A percentile compares a stretch with the other conserved stretches of the same genome.
phyloP scores from a whole-genome alignment of 2,113 vertebrate genomes.

The Odocoileus hemionus region DNA sequence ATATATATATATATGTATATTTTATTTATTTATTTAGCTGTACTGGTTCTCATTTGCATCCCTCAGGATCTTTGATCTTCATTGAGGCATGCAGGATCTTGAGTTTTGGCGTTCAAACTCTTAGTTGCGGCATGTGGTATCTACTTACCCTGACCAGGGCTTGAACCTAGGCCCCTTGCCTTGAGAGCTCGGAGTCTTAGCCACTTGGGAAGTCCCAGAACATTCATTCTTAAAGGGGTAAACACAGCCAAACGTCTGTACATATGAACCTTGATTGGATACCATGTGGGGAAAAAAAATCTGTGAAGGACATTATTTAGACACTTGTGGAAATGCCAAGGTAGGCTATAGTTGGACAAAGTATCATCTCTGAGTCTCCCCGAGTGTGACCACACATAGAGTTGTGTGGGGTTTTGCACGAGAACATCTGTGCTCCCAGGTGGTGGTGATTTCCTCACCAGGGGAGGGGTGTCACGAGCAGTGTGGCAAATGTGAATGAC shows the following conservation, averaged over 20 bases:
- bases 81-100: not conserved
- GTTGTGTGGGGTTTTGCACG: fast-evolving
- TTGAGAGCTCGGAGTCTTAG: not conserved
- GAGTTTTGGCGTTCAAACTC: not conserved
- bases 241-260: not conserved
- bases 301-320: not conserved
- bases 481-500: fast-evolving
- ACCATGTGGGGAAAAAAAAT: fast-evolving
- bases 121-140: not conserved
- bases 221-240: not conserved
- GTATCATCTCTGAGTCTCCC: not conserved
- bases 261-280: not conserved
- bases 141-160: not conserved
- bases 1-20: not conserved
- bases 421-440: not conserved
- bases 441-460: not conserved
- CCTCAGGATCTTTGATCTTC: not conserved
- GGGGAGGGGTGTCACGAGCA: not conserved
- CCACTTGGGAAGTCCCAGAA: not conserved
- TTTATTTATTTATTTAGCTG: not conserved
- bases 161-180: not conserved
- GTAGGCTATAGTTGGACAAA: fast-evolving
- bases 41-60: not conserved
- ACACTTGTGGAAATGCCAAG: fast-evolving
- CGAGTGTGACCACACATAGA: not conserved